Base-by-base conservation (phyloP, 1,140 invertebrate genomes). In the Antheraea mylitta region DNA sequence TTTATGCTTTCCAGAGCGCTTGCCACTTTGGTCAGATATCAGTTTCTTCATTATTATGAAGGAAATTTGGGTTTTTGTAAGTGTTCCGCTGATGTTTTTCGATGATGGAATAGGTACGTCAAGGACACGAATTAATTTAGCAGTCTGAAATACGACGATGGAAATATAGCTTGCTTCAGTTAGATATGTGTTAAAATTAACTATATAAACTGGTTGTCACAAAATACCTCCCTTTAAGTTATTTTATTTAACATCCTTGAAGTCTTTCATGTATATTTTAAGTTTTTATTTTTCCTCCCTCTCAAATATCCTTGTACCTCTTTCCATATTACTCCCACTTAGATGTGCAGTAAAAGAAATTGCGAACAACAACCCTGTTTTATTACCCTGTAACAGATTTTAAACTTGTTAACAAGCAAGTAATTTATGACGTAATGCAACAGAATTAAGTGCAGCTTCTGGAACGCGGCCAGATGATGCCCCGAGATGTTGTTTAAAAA, bases 31-130 rank as follows among this genome's bases (percentile, higher is more conserved):
- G 45, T 53, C 6, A 53, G 45, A 62, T 68, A 75, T 72, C 72
- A 64, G 69, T 67, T 76, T 76, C 72, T 78, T 81, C 80, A 81
- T 81, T 79, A 79, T 64, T 64, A 45, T 67, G 66, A 59, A 73
- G 74, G 69, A 78, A 74, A 75, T 75, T 71, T 69, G 45, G 45
- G 45, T 66, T 69, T 70, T 68, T 59, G 19, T 69, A 61, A 53
- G 71, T 66, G 62, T 71, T 38, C 45, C 67, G 59, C 68, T 70
- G 63, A 64, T 67, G 48, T 45, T 61, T 63, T 53, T 53, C 9
- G 11, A 53, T 53, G 45, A 53, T 16, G 6, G 4, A 53, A 53
- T 53, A 53, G 0, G 11, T 13, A 53, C 45, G 11, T 13, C 13
- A 13, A 13, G 45, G 45, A 53, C 16, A n/a, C 13, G 13, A 53